phyloP scores from a whole-genome alignment of 2,888 invertebrate genomes.

The Arctia plantaginis region DNA sequence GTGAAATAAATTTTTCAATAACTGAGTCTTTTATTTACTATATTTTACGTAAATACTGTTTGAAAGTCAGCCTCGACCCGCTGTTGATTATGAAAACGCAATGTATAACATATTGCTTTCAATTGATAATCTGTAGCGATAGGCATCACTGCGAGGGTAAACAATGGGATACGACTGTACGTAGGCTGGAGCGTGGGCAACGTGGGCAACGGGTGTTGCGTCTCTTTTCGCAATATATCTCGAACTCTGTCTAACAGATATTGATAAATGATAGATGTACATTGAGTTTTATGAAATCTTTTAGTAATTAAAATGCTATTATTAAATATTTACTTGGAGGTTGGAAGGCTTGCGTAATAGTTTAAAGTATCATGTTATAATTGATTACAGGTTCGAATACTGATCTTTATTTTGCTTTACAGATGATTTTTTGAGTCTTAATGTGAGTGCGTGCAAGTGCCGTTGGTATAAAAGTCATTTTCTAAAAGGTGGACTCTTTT shows the following conservation, averaged over 20 bases:
- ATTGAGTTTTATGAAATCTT: background rate
- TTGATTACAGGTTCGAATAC: background rate
- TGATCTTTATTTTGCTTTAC: background rate
- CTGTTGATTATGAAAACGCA: slow-evolving; percentile 45
- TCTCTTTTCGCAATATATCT: background rate
- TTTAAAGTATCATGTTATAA: background rate
- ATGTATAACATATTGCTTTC: slow-evolving; percentile 41
- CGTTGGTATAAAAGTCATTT: too few species aligned
- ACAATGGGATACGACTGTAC: slow-evolving; percentile 40
- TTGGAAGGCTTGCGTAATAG: background rate
- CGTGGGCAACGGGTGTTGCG: slow-evolving; percentile 7
- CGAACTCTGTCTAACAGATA: background rate
- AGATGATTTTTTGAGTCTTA: background rate
- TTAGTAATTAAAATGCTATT: background rate
- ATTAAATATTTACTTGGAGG: background rate
- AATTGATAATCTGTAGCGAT: slow-evolving; percentile 50
- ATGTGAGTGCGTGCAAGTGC: background rate
- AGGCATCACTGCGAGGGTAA: slow-evolving; percentile 50
- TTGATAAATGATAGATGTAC: background rate
- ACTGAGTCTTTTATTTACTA: background rate
- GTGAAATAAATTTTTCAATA: background rate
- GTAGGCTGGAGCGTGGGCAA: slow-evolving; percentile 23
- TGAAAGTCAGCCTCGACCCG: slow-evolving; percentile 43
- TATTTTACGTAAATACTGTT: background rate
- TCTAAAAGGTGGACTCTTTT: too few species aligned